A percentile compares a stretch with the other conserved stretches of the same genome.
These are phyloP conservation scores for Glossophaga mutica DNA, from an alignment of 2,797 vertebrate genomes.

Conservation along the genomic window DNA sequence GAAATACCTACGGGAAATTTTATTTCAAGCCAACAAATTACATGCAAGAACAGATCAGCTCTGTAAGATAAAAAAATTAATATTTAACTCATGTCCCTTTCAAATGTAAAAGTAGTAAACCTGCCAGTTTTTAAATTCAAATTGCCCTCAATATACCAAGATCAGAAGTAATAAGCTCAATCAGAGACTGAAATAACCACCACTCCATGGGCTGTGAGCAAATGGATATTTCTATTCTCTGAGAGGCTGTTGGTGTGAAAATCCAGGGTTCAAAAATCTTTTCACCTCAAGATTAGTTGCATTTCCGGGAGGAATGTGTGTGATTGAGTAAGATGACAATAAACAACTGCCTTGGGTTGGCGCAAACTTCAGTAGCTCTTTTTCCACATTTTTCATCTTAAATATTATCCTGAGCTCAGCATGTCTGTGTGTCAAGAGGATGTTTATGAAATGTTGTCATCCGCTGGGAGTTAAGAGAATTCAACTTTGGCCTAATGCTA, in stretches of 20 bases:
- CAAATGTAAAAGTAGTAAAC: not conserved
- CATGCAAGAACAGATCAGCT: not conserved
- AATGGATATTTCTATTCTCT: not conserved
- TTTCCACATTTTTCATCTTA: not conserved
- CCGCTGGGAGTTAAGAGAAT: not conserved
- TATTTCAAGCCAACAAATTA: constrained; percentile 11
- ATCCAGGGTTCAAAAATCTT: not conserved
- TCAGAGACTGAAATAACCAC: not conserved
- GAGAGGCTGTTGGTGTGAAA: not conserved
- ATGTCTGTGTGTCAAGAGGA: not conserved
- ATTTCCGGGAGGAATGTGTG: not conserved
- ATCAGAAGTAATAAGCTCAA: not conserved
- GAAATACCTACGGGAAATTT: not conserved
- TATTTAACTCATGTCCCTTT: not conserved
- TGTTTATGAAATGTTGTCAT: constrained; percentile 16
- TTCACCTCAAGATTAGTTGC: not conserved
- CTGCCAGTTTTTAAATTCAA: not conserved
- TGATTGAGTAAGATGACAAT: not conserved
- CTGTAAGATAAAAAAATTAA: not conserved
- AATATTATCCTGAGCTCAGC: not conserved
- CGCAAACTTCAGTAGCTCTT: not conserved
- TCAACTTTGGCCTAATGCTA: not conserved
- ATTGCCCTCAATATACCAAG: not conserved
- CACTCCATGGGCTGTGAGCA: not conserved
- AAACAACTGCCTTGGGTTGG: not conserved